Base-by-base conservation (phyloP, 2,797 vertebrate genomes). In the Syngnathus acus region DNA sequence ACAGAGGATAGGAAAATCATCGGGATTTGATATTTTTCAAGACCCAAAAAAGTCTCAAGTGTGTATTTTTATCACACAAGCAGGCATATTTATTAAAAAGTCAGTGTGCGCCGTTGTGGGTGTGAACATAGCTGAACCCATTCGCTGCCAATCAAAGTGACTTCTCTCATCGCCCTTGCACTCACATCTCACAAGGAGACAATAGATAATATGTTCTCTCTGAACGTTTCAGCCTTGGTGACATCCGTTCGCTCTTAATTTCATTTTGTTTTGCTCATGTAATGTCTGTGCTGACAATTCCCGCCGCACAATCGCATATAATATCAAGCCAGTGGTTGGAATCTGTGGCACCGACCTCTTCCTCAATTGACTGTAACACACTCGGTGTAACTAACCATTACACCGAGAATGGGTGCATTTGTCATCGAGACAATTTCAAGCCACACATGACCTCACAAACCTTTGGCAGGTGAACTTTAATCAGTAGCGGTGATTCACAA, bases 1-100 rank as follows among this genome's bases (percentile, higher is more conserved):
- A 54, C 62, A 72, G 62, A 14, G 61, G 65, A 72, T 53, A 74
- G 42, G 55, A 64, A 72, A 69, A 73, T 81, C 64, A 66, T 72
- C 64, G 70, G 40, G 72, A 68, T 76, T 64, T 26, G 67, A 66
- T 70, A 67, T 76, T 77, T 76, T 72, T 61, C 69, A 68, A 6
- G 23, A 50, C 55, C 32, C 65, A 40, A 67, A 72, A 71, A 69
- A 21, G 55, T 2, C 21, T 26, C 10, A 54, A 11, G 3, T 5
- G 32, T 54, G 9, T n/a, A 32, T 57, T 57, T 37, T 57, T 7
- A 23, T 32, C 45, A 47, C 14, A 4, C 42, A 13, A 43, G 42
- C 42, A 9, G 42, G 42, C 1, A 4, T 43, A 43, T 3, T 43
- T 4, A 43, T 32, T 11, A 43, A 43, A 43, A 13, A 13, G 42